phyloP scores from a whole-genome alignment of 2,888 invertebrate genomes.

The Hirtodrosophila cameraria region DNA sequence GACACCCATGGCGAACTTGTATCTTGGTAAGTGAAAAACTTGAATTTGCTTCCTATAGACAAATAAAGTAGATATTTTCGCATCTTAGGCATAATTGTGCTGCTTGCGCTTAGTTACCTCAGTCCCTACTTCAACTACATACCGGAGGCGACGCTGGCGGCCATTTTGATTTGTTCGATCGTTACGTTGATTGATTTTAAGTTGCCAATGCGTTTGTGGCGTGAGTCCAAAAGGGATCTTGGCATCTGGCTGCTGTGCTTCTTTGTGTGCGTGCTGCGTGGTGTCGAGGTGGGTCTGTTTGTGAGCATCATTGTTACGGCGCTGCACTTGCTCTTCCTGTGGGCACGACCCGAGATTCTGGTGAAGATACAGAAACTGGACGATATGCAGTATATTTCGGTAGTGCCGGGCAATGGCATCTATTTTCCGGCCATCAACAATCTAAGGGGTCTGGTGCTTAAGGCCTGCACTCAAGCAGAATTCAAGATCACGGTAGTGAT shows the following conservation, averaged over 20 bases:
- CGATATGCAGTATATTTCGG: constrained; percentile 86
- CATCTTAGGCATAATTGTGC: constrained; percentile 89
- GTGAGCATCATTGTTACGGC: constrained; percentile 89
- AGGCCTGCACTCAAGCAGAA: constrained; percentile 85
- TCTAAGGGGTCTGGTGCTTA: constrained; percentile 86
- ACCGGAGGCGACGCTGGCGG: constrained; percentile 92
- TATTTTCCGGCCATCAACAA: constrained; percentile 90
- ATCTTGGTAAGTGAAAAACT: constrained; percentile 76
- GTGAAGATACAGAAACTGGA: constrained; percentile 83
- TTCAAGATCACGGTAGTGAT: constrained; percentile 86
- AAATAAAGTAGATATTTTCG: too few relatives aligned
- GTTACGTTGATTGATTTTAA: constrained; percentile 87
- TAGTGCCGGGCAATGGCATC: constrained; percentile 88
- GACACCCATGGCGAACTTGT: constrained; percentile 88
- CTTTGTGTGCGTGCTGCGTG: constrained; percentile 87
- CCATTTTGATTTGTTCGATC: constrained; percentile 93
- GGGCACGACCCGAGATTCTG: constrained; percentile 87
- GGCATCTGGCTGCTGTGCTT: constrained; percentile 89
- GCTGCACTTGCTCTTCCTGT: constrained; percentile 87
- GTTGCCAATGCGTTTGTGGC: constrained; percentile 86
- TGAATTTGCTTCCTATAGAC: too few relatives aligned
- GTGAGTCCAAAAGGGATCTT: constrained; percentile 87
- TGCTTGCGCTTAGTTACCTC: constrained; percentile 92
- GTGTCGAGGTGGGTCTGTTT: constrained; percentile 92
- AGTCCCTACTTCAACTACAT: constrained; percentile 96